Base-by-base conservation (phyloP, 2,888 invertebrate species). In the Oxystoma pomonae region DNA sequence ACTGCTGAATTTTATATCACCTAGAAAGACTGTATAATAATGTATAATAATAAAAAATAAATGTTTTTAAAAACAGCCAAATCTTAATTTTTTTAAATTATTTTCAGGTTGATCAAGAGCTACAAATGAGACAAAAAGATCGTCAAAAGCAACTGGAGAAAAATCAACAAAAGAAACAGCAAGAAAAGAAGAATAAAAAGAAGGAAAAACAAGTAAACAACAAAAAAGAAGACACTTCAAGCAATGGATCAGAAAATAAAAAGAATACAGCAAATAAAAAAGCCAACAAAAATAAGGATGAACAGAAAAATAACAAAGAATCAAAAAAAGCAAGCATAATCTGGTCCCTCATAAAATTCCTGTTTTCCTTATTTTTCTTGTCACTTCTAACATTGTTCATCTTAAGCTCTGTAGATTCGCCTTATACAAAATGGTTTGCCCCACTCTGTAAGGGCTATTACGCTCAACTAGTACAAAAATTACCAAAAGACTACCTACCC, bases 61-160 rank as follows among this genome's bases (percentile, higher is more conserved):
- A n/a, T n/a, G n/a, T n/a, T n/a, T n/a, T n/a, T n/a, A n/a, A n/a
- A n/a, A 35, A 35, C 35, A 35, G 5, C 35, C 35, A 7, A 12
- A 7, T 35, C 12, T 35, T 35, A 35, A 35, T 35, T 35, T 35
- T 35, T 35, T 12, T n/a, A n/a, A n/a, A n/a, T n/a, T n/a, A n/a
- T n/a, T 35, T 35, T 35, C 81, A 82, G 57, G 78, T 78, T 61
- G 83, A 84, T 67, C 69, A 71, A 18, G 75, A 76, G 62, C 66
- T 70, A 19, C 69, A 76, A 57, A 75, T 75, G 64, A 72, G 75
- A 49, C 75, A 77, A 56, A 69, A 72, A 60, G 74, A 74, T 21
- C 72, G 73, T 57, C 69, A 70, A 35, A 73, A 73, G 50, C 75
- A 75, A 60, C 58, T 72, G 17, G 73, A 75, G 62, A 58, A 70